These are phyloP conservation scores for Thripadectes ignobilis DNA, from an alignment of 2,797 vertebrate genomes.

Conservation along the genomic window DNA sequence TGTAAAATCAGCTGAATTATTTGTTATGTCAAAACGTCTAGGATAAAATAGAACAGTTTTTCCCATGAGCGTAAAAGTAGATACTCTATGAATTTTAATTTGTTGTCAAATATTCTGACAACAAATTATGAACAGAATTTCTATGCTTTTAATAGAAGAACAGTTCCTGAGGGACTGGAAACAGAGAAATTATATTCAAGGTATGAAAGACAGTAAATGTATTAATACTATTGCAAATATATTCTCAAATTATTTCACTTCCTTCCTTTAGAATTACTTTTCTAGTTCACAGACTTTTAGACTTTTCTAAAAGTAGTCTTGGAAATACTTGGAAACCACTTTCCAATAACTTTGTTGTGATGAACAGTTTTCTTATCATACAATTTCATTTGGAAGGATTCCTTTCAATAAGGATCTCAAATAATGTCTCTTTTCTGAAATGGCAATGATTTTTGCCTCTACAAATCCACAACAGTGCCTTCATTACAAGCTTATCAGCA, in stretches of 20 bases:
- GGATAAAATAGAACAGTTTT: neutral
- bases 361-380: neutral
- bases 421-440: neutral
- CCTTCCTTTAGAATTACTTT: neutral
- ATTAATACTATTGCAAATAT: neutral
- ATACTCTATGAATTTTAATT: slow-evolving; percentile 4
- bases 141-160: neutral
- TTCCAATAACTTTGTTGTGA: neutral
- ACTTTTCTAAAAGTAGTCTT: neutral
- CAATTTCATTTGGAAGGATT: neutral
- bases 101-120: neutral
- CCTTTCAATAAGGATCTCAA: neutral
- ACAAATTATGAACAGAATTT: slow-evolving; percentile 24
- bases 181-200: neutral
- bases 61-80: neutral
- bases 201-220: neutral
- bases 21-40: neutral
- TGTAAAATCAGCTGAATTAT: neutral
- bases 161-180: neutral
- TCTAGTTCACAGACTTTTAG: neutral
- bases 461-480: neutral
- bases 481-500: neutral
- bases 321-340: neutral
- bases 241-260: neutral
- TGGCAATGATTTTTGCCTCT: neutral